Evolutionary conservation across 1,140 invertebrate genomes (phyloP), one percentile per base, ranked within the genome.

Genomic region (Orchestia grillus): DNA sequence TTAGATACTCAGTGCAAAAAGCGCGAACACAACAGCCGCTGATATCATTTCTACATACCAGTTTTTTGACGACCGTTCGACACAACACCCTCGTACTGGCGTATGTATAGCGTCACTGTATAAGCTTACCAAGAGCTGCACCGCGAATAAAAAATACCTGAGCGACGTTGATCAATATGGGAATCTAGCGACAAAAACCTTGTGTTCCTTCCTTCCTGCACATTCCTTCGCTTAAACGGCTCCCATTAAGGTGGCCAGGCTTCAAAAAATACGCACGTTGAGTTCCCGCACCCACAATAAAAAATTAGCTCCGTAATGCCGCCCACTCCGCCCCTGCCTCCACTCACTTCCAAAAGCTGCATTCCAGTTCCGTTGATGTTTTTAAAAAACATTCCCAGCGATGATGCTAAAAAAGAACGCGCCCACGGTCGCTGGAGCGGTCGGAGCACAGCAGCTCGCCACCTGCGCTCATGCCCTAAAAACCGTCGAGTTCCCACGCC

Each of bases 361-460:
- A 90, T 90, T 90, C 88, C 88, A 42, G n/a, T 90, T 90, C 88
- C 88, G 88, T 90, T 90, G 88, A 28, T 90, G 88, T 90, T 90
- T 90, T 90, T 90, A 41, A 90, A 90, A 90, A 90, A 90, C 88
- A 90, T 90, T 90, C 88, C 88, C 88, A 90, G 88, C 88, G 88
- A 90, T 90, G 28, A 90, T 90, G 88, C 88, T 90, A 90, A 90
- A 90, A 90, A 90, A 90, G 43, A 41, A 15, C 41, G 8, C 88
- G 36, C 0, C 88, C 15, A 36, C 28, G 43, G 43, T 44, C 3
- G n/a, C 87, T 87, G 41, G 8, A 40, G 87, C 87, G 41, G 87
- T 41, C 36, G 8, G 41, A 36, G 36, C 4, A 8, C 41, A n/a
- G 36, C 36, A 41, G 87, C 36, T n/a, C 87, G 41, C 88, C 88